phyloP scores from a whole-genome alignment of 2,113 vertebrate species.

The Zosterops pallidus region DNA sequence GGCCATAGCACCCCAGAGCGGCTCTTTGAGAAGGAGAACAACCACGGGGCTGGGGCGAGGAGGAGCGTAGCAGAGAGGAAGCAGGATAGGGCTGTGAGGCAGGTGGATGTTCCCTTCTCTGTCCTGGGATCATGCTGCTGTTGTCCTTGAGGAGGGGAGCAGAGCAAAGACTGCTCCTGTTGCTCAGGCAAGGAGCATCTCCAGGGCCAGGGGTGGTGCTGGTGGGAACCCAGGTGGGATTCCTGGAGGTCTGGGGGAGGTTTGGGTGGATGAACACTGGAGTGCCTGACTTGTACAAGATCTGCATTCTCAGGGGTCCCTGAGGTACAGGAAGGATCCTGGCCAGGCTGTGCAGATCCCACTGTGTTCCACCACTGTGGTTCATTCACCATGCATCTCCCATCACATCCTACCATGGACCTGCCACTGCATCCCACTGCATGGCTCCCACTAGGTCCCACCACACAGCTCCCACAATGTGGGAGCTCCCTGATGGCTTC shows the following conservation, averaged over 20 bases:
- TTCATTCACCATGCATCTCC: background rate
- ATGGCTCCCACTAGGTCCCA: background rate
- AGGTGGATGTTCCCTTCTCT: background rate
- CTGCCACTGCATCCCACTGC: background rate
- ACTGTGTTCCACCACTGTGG: background rate
- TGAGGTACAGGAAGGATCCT: background rate
- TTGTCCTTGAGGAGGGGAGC: background rate
- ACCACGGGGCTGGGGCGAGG: fast-evolving
- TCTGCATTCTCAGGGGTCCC: background rate
- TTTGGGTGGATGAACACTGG: background rate
- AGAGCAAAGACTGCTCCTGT: background rate
- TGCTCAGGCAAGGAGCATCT: background rate
- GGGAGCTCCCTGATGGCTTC: background rate
- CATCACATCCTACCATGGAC: fast-evolving
- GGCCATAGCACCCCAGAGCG: background rate
- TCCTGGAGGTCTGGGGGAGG: too few species aligned
- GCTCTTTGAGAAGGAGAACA: background rate
- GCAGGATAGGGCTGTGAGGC: background rate
- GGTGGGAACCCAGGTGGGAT: background rate
- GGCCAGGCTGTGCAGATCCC: background rate
- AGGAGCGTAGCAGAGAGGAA: background rate
- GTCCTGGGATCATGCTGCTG: background rate
- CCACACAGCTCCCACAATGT: background rate
- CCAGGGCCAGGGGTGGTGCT: background rate
- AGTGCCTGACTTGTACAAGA: background rate